Base-by-base conservation (phyloP, 2,888 invertebrate genomes). In the Keiferia lycopersicella region DNA sequence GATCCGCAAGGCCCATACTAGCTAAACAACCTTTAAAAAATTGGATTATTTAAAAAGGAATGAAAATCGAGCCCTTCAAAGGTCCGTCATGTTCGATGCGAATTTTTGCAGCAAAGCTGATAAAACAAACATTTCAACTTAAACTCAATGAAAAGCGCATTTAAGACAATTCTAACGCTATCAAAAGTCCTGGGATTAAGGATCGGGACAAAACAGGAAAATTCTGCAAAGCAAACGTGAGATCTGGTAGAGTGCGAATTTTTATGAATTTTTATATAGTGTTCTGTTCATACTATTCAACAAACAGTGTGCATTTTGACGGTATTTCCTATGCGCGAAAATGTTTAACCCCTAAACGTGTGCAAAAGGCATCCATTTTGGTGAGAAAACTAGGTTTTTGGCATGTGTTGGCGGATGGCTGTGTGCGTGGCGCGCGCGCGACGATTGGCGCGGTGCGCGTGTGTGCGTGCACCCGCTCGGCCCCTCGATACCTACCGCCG, bases 321-420 rank as follows among this genome's bases (percentile, higher is more conserved):
- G 66, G 73, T 71, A 66, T 78, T 71, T 71, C 69, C 68, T 57
- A 60, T 88, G 90, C 88, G 90, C 89, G 85, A 75, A 83, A 80
- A 71, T 71, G 70, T 65, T 65, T 74, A 75, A 71, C 75, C 78
- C 79, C 78, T 87, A 85, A 91, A 89, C 77, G 68, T 85, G 75
- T 81, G 84, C 81, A 88, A 84, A 88, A 88, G 82, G 74, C 72
- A 71, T 71, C 72, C 77, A 79, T 85, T 85, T 82, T 82, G 73
- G 74, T 79, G 77, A 80, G 80, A 82, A 82, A 81, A 81, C 76
- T 77, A 75, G 74, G 83, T 83, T 81, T 82, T 81, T 80, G 81
- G 76, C 75, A 71, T 75, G 72, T 34, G 76, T 72, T 65, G 68
- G 62, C 65, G 72, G 62, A 73, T 67, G 76, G 69, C 70, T 69